Conservation (phyloP, 2,888 invertebrate genomes). For the Tetramorium bicarinatum region DNA sequence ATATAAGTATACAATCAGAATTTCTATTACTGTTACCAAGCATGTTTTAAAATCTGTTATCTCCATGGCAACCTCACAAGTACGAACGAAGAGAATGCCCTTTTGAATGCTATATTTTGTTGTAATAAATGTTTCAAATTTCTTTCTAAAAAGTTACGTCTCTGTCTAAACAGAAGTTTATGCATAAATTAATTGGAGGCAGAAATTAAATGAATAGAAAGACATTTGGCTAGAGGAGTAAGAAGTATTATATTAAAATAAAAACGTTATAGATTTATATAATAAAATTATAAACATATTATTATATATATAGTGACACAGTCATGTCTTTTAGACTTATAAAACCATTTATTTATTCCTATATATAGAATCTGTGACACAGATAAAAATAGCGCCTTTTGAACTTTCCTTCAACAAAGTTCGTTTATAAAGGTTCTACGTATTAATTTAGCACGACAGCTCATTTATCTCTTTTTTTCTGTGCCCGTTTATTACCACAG, state of each 20-base stretch:
- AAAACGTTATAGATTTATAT: conserved; percentile 73
- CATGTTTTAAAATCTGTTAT: conserved; percentile 52
- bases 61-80: conserved; percentile 65
- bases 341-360: conserved; percentile 81
- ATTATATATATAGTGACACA: conserved; percentile 62
- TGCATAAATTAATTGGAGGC: conserved; percentile 36
- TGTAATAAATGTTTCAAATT: conserved; percentile 20
- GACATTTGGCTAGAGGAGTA: conserved; percentile 60
- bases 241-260: conserved; percentile 76
- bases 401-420: conserved; percentile 65
- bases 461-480: conserved; percentile 95
- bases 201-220: conserved; percentile 57
- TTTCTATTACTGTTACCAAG: conserved; percentile 49
- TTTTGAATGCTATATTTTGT: conserved; percentile 24
- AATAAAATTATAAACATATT: conserved; percentile 76
- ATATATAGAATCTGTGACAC: conserved; percentile 82
- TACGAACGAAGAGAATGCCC: conserved; percentile 7
- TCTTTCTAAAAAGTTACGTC: not conserved
- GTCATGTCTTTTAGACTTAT: conserved; percentile 78
- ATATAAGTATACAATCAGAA: not conserved
- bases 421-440: conserved; percentile 61
- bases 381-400: conserved; percentile 80
- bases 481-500: conserved; percentile 96
- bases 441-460: conserved; percentile 37
- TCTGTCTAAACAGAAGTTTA: conserved; percentile 7